Conservation (phyloP, 2,113 vertebrate genomes). For the Myanophis thanlyinensis region DNA sequence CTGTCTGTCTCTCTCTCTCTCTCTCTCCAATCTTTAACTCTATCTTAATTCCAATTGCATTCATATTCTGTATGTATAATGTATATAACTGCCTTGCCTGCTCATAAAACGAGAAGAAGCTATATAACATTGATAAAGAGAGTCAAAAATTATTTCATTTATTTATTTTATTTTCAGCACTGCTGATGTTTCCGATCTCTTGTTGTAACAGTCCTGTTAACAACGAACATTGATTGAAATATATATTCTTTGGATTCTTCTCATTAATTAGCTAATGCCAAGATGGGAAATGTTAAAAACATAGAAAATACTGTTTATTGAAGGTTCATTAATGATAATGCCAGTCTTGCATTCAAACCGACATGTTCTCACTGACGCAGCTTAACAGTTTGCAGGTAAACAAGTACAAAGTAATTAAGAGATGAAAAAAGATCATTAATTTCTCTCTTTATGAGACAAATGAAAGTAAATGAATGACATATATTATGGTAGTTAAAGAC, state of each 20-base stretch:
- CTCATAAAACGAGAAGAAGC: not conserved
- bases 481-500: not conserved
- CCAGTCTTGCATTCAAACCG: not conserved
- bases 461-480: not conserved
- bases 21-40: not conserved
- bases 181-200: not conserved
- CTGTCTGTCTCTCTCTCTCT: not conserved
- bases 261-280: not conserved
- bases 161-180: not conserved
- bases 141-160: not conserved
- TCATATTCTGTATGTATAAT: not conserved
- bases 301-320: not conserved
- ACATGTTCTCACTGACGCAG: not conserved
- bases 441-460: not conserved
- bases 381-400: not conserved
- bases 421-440: not conserved
- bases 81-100: not conserved
- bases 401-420: not conserved
- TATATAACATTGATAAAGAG: not conserved
- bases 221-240: not conserved
- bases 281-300: not conserved
- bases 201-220: not conserved
- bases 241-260: not conserved
- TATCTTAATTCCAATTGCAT: not conserved
- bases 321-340: not conserved